Conservation (phyloP, 2,888 invertebrate genomes). For the Parapristionchus giblindavisi region DNA sequence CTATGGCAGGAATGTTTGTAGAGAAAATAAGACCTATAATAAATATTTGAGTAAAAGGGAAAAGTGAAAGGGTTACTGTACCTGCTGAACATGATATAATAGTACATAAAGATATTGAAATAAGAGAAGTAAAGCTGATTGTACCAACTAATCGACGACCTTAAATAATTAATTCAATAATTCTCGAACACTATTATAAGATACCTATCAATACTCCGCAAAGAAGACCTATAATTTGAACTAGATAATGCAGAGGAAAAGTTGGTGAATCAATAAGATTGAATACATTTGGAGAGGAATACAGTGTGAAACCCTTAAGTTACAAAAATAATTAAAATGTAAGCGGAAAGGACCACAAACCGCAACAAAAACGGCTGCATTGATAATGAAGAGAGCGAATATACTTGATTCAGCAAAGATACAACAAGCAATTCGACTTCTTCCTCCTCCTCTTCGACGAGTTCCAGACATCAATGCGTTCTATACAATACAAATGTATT, state of each 20-base stretch:
- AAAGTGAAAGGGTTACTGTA: not conserved
- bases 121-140: conserved; percentile 33
- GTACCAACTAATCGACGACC: conserved; percentile 26
- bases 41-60: not conserved
- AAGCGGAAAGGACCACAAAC: not conserved
- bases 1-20: not conserved
- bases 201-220: conserved; percentile 3
- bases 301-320: conserved; percentile 19
- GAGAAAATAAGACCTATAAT: conserved; percentile 24
- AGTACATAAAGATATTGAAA: not conserved
- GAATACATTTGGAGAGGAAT: conserved; percentile 19
- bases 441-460: conserved; percentile 12
- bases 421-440: conserved; percentile 31
- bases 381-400: conserved; percentile 23
- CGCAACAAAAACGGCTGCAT: conserved; percentile 19
- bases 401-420: conserved; percentile 27
- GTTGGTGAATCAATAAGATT: conserved; percentile 26
- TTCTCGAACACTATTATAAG: not conserved
- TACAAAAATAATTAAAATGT: not conserved
- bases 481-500: not conserved
- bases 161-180: not conserved
- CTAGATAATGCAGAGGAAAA: conserved; percentile 7
- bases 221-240: conserved; percentile 13
- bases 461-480: conserved; percentile 27
- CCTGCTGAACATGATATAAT: not conserved